Evolutionary conservation across 2,888 invertebrate species (phyloP).

Genomic region (Falcaria lacertinaria): DNA sequence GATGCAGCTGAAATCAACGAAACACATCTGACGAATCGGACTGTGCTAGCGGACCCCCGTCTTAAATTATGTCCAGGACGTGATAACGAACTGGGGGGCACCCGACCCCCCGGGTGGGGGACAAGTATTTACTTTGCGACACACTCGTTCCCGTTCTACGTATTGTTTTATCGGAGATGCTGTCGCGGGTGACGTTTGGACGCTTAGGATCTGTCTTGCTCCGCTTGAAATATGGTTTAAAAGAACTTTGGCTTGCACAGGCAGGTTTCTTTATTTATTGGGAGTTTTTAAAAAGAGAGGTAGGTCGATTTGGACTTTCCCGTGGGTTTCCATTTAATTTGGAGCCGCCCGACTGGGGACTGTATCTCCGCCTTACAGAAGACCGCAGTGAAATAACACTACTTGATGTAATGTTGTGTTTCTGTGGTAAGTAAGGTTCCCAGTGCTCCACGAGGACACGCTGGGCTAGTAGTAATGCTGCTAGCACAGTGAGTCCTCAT

Average conservation of each 20-base stretch:
- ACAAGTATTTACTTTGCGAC: conserved; percentile 52
- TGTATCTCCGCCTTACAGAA: no score
- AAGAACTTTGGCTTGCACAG: background rate
- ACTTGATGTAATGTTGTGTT: no score
- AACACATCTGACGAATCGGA: conserved; percentile 30
- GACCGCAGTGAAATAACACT: no score
- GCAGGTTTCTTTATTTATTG: background rate
- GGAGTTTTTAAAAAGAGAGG: background rate
- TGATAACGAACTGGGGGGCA: conserved; percentile 54
- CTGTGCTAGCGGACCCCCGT: conserved; percentile 34
- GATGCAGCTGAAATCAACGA: conserved; percentile 5
- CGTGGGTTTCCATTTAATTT: no score
- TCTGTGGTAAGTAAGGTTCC: no score
- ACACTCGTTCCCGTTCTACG: conserved; percentile 25
- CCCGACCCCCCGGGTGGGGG: conserved; percentile 12
- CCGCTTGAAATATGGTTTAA: conserved; percentile 1
- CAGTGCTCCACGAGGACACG: no score
- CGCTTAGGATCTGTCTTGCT: conserved; percentile 1
- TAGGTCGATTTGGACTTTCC: no score
- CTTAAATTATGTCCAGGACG: conserved; percentile 76
- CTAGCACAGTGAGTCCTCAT: no score
- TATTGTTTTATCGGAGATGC: conserved; percentile 33
- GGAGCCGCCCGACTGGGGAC: no score
- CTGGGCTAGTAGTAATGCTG: no score
- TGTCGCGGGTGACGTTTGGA: conserved; percentile 1